A percentile compares a stretch with the other conserved stretches of the same genome.
Evolutionary conservation across 2,113 vertebrate genomes (phyloP).

Genomic region (Apistogramma diplotaenia): DNA sequence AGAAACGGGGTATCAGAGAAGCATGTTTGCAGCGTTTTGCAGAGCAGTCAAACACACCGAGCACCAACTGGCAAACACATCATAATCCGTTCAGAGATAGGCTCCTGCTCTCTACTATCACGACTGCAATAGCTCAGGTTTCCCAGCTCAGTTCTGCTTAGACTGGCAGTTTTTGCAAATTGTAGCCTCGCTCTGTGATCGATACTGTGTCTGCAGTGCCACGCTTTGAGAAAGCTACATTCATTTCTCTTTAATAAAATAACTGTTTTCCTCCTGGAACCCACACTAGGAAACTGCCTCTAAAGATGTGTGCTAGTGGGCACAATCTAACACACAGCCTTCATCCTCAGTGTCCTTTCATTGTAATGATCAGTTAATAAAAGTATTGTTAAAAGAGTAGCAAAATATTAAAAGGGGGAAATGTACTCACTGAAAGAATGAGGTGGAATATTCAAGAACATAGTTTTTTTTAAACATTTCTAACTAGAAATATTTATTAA

Average conservation of each 20-base stretch:
- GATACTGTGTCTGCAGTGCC: constrained; percentile 15
- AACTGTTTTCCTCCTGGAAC: background rate
- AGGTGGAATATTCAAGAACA: background rate
- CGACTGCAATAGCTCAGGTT: constrained; percentile 29
- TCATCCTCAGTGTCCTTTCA: background rate
- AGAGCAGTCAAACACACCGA: background rate
- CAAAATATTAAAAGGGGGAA: background rate
- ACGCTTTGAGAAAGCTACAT: background rate
- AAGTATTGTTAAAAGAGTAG: background rate
- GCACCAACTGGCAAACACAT: background rate
- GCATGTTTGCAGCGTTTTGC: background rate
- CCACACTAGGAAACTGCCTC: background rate
- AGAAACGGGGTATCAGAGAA: background rate
- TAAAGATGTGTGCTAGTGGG: background rate
- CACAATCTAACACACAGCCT: background rate
- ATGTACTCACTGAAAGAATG: background rate
- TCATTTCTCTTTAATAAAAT: background rate
- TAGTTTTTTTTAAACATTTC: background rate
- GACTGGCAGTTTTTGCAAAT: constrained; percentile 19
- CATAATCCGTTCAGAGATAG: background rate
- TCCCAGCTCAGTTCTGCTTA: background rate
- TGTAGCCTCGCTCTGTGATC: constrained; percentile 25
- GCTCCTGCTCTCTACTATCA: background rate
- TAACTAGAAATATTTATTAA: background rate
- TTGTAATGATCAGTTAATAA: background rate